phyloP scores from a whole-genome alignment of 2,113 vertebrate genomes.

The Phrynosoma platyrhinos region DNA sequence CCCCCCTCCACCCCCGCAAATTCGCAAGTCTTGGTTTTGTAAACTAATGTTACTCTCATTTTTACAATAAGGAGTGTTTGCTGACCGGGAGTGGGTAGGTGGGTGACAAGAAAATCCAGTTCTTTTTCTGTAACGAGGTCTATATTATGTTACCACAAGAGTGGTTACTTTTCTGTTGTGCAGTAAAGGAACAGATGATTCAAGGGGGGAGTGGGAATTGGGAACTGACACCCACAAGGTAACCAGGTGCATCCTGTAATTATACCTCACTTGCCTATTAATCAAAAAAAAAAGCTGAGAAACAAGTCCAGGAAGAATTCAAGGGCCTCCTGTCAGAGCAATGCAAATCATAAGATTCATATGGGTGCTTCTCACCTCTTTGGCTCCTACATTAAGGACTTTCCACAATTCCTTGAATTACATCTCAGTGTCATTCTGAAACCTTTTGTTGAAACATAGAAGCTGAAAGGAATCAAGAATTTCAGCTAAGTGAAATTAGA shows the following conservation, averaged over 20 bases:
- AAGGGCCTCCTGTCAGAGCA: not conserved
- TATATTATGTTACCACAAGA: fast-evolving
- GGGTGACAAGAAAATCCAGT: not conserved
- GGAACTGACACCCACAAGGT: not conserved
- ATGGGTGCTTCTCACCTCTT: not conserved
- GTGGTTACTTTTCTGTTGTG: not conserved
- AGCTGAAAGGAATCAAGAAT: not conserved
- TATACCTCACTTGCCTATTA: not conserved
- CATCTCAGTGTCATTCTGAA: not conserved
- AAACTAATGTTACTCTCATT: not conserved
- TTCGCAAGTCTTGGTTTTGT: not conserved
- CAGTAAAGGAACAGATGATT: not conserved
- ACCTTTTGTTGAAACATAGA: fast-evolving
- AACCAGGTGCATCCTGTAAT: fast-evolving
- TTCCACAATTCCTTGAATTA: not conserved
- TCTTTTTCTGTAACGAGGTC: not conserved
- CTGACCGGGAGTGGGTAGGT: too few species aligned
- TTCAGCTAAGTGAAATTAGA: not conserved
- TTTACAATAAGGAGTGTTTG: not conserved
- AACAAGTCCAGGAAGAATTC: not conserved
- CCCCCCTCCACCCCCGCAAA: too few species aligned
- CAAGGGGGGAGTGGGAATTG: not conserved
- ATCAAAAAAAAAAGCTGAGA: not conserved
- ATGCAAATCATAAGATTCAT: not conserved
- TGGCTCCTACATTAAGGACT: not conserved